Base-by-base conservation (phyloP, 2,113 vertebrate species). In the Symphodus melops region DNA sequence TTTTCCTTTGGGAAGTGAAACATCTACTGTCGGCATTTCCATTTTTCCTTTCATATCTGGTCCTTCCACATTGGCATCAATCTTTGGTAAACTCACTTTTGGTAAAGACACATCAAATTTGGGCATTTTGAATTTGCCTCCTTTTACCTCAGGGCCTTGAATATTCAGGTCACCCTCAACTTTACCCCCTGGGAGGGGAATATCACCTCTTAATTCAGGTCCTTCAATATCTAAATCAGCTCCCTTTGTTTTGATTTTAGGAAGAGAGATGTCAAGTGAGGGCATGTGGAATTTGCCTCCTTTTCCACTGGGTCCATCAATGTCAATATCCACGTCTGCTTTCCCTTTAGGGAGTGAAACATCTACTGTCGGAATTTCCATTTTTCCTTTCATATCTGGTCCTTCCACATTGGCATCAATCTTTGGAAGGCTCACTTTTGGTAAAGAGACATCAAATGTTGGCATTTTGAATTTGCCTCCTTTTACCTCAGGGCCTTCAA, bases 81-180 rank as follows among this genome's bases (percentile, higher is more conserved):
- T 46, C 16, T 66, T 75, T 61, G 74, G 36, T 62, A 65, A 69
- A 12, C 12, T 56, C 1, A 84, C 72, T 42, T 87, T 85, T 1
- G 90, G 91, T 4, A 94, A 80, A 41, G 53, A 90, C 8, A 83
- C 54, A 55, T 86, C 69, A 2, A 86, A 5, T 54, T 78, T 70
- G 21, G 85, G 88, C 68, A 87, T 79, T n/a, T n/a, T n/a, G n/a
- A n/a, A n/a, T n/a, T n/a, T n/a, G n/a, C n/a, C n/a, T n/a, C n/a
- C n/a, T 75, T 89, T 39, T 4, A 69, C 3, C 19, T 75, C 80
- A 33, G 70, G 64, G 4, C 74, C 66, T 28, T 79, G 37, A 72
- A 68, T 17, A n/a, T 70, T 57, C 4, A 86, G 1, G 20, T 72
- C 67, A 11, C 42, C 67, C 1, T 75, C 65, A 33, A 37, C 17